phyloP scores from a whole-genome alignment of 2,797 vertebrate genomes.

The Sarcoramphus papa region DNA sequence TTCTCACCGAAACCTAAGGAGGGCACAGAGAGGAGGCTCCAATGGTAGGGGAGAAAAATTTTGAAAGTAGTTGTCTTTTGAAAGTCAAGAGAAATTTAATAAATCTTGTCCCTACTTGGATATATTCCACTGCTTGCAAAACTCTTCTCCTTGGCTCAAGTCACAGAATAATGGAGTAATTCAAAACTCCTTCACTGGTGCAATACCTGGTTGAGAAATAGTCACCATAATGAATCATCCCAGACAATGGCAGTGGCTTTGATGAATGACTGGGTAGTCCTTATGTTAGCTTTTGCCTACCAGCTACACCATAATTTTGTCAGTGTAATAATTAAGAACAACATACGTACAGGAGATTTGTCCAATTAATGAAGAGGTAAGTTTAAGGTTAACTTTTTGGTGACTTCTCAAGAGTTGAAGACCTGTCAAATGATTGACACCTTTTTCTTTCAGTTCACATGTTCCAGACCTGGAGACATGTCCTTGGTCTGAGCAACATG shows the following conservation, averaged over 20 bases:
- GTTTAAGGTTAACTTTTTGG: not conserved
- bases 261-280: not conserved
- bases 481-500: not conserved
- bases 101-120: not conserved
- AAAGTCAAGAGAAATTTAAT: not conserved
- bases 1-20: not conserved
- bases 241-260: not conserved
- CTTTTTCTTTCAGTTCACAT: not conserved
- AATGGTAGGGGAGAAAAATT: not conserved
- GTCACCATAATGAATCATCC: not conserved
- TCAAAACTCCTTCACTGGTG: not conserved
- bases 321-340: not conserved
- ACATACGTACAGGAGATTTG: not conserved
- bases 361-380: not conserved
- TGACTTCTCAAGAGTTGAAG: not conserved
- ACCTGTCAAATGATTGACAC: not conserved
- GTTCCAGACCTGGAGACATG: not conserved
- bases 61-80: not conserved
- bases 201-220: constrained; percentile 26
- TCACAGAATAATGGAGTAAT: not conserved
- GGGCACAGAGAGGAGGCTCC: not conserved
- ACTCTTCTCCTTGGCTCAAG: not conserved
- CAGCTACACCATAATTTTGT: not conserved
- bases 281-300: not conserved
- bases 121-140: constrained; percentile 7